Evolutionary conservation across 2,797 vertebrate species (phyloP).

Genomic region (Micropoecilia bifurca): DNA sequence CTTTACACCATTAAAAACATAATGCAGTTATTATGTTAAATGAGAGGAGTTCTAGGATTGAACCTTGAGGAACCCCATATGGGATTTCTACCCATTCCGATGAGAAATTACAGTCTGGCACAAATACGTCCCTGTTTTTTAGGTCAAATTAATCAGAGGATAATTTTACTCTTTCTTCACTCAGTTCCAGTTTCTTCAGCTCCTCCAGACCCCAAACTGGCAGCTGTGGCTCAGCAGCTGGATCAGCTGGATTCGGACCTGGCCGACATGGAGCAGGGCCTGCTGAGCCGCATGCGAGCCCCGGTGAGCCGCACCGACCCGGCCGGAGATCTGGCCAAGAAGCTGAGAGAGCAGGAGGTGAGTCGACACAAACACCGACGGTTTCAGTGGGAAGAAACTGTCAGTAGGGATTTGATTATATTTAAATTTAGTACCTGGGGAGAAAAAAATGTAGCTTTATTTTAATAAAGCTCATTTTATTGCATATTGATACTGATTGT

Average conservation of each 20-base stretch:
- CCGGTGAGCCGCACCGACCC: slow-evolving; percentile 84
- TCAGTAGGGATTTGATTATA: neutral
- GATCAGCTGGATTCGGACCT: slow-evolving; percentile 84
- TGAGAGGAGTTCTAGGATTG: too few relatives aligned
- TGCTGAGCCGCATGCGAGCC: slow-evolving; percentile 83
- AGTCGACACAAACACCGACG: slow-evolving; percentile 26
- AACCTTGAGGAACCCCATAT: too few relatives aligned
- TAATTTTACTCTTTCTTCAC: slow-evolving; percentile 10
- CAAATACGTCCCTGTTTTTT: too few relatives aligned
- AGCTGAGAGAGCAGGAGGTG: slow-evolving; percentile 90
- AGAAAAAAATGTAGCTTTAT: neutral
- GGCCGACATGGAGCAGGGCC: slow-evolving; percentile 79
- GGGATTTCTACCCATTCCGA: too few relatives aligned
- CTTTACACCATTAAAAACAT: too few relatives aligned
- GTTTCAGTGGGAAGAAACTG: neutral
- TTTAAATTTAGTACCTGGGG: neutral
- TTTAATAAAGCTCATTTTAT: neutral
- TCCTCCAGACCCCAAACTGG: slow-evolving; percentile 79
- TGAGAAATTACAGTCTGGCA: too few relatives aligned
- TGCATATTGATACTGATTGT: neutral
- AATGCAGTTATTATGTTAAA: too few relatives aligned
- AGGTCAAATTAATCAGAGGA: neutral
- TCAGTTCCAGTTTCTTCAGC: slow-evolving; percentile 69
- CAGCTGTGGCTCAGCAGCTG: slow-evolving; percentile 81
- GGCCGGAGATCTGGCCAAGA: slow-evolving; percentile 83